A percentile compares a stretch with the other conserved stretches of the same genome.
Conservation (phyloP, 2,113 vertebrate species). For the Coreoperca whiteheadi region DNA sequence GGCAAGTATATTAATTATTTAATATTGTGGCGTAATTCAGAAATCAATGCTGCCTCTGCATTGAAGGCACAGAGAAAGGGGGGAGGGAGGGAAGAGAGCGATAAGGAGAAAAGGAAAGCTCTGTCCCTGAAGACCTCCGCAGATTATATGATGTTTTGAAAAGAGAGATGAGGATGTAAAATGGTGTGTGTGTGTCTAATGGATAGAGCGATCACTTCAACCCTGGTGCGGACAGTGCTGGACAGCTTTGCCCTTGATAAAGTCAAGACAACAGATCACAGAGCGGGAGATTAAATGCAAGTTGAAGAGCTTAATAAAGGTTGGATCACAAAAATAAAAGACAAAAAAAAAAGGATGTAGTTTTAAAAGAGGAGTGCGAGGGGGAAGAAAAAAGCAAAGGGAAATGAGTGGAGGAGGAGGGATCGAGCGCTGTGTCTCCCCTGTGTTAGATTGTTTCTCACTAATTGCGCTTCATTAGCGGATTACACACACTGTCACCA, state of each 20-base stretch:
- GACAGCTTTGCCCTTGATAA: conserved; percentile 85
- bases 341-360: conserved; percentile 2
- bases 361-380: conserved; percentile 33
- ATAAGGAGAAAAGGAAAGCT: conserved; percentile 71
- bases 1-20: conserved; percentile 99
- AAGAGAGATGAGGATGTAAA: conserved; percentile 78
- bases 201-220: conserved; percentile 91
- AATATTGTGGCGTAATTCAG: conserved; percentile 99
- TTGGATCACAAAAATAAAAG: conserved; percentile 49
- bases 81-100: conserved; percentile 53
- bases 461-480: conserved; percentile 81
- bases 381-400: conserved; percentile 3
- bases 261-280: conserved; percentile 83
- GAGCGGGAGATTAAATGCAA: conserved; percentile 67
- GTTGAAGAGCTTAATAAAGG: conserved; percentile 72
- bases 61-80: conserved; percentile 68
- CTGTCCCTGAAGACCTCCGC: conserved; percentile 88
- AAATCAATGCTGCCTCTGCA: conserved; percentile 90
- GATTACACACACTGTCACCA: conserved; percentile 85
- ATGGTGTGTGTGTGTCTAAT: conserved; percentile 85
- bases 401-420: conserved; percentile 61
- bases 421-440: conserved; percentile 64
- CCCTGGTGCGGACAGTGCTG: conserved; percentile 82
- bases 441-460: conserved; percentile 84
- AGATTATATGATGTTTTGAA: conserved; percentile 89